Base-by-base conservation (phyloP, 1,140 invertebrate species). In the Pseudomyrmex flavicornis region DNA sequence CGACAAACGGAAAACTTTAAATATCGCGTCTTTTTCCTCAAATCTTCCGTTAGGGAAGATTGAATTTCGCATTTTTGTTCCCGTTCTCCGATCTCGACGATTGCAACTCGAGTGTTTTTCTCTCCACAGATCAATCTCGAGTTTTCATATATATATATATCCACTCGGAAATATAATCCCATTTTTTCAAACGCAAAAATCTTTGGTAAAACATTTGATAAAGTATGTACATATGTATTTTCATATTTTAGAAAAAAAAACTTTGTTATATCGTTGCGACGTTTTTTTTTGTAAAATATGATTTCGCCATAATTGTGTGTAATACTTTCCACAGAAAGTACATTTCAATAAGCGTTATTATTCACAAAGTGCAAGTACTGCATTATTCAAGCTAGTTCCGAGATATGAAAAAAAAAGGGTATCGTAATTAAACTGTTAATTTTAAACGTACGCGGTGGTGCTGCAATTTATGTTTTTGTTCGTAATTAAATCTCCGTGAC, bases 1-100 rank as follows among this genome's bases (percentile, higher is more conserved):
- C 66, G 76, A 61, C 66, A 13, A 52, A 80, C 76, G 66, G 66
- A 12, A 80, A 80, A 80, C 76, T 80, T 80, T 72, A 80, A 80
- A 72, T 80, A 80, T 80, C 76, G 46, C 76, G 76, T 80, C 20
- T 44, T 70, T 20, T 48, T 79, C 76, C 65, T 79, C 70, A 70
- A 79, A 79, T 70, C 65, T 70, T 58, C 76, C 65, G 52, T 15
- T 70, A 7, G 44, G 12, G 48, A 79, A 79, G 76, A 79, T 79
- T 79, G 65, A 79, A 79, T 79, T 79, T 65, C 76, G 52, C 68
- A 52, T 12, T 50, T 22, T 22, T 61, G 15, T 20, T 26, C 26
- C 54, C 66, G 59, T 80, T 79, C 74, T 66, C 66, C 56, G 56
- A 44, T 61, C 54, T 70, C 50, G 54, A 80, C 76, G 44, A 50